Base-by-base conservation (phyloP, 2,113 vertebrate genomes). In the Hirundichthys speculiger region DNA sequence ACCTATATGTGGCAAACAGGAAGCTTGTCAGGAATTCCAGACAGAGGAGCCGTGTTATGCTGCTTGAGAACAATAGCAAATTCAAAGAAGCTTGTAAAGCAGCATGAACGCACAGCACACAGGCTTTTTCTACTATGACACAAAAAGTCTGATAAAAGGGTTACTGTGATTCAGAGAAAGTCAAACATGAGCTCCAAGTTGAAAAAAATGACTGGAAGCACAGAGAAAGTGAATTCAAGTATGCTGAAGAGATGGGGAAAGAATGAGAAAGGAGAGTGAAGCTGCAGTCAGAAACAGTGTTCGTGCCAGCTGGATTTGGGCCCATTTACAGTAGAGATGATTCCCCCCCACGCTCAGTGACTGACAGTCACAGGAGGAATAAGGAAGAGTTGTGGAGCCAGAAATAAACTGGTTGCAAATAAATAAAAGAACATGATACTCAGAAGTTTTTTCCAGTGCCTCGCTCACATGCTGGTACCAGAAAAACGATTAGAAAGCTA, bases 301-400 rank as follows among this genome's bases (percentile, higher is more conserved):
- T 67, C 41, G 70, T 48, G 55, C 47, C 50, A 77, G 68, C 62
- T 77, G 73, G 75, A 73, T 68, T 46, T n/a, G 38, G 47, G 65
- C 69, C 76, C 63, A 78, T 80, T 79, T 79, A 77, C 77, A 86
- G 66, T 77, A 49, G 47, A 70, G 45, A 16, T 45, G n/a, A 16
- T 59, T 25, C 5, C 22, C 18, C 20, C 55, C 76, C 24, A 19
- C 30, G 40, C 51, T 64, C 24, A 21, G 24, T 57, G 12, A 47
- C 54, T 38, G 21, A 40, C 9, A 15, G 30, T 63, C 43, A 78
- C 34, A 66, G 40, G 47, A 67, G 40, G 24, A 83, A 78, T 18
- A 34, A 48, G 63, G 15, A 52, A 50, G 68, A 61, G 54, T 63
- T 43, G 62, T 73, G 39, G 10, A 27, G 27, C 21, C 46, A 65